Conservation (phyloP, 2,113 vertebrate genomes). For the Percina caprodes region DNA sequence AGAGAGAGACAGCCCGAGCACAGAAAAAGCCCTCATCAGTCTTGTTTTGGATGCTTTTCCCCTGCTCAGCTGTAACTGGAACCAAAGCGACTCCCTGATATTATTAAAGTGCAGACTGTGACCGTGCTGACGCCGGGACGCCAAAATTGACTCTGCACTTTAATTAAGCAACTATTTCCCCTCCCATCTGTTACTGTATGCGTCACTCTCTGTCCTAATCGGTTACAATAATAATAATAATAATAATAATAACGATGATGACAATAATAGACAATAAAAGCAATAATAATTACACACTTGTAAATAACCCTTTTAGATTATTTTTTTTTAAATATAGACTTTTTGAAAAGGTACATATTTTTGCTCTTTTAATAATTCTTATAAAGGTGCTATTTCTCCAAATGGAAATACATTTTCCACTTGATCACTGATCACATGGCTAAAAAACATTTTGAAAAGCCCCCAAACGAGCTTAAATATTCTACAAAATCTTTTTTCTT, state of each 20-base stretch:
- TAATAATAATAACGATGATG: not conserved
- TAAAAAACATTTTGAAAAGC: not conserved
- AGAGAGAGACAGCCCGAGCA: not conserved
- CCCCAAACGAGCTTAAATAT: conserved; percentile 5
- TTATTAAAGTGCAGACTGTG: conserved; percentile 76
- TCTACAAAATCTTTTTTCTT: conserved; percentile 22
- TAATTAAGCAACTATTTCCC: conserved; percentile 79
- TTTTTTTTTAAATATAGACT: not conserved
- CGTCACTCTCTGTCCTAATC: conserved; percentile 25
- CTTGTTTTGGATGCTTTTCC: conserved; percentile 57
- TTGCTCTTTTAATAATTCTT: not conserved
- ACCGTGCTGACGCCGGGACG: conserved; percentile 73
- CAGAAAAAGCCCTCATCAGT: conserved; percentile 59
- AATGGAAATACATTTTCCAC: not conserved
- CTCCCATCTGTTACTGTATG: conserved; percentile 79
- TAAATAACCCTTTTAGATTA: not conserved
- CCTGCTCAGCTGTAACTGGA: conserved; percentile 72
- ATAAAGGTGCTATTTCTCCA: not conserved
- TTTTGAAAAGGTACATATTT: not conserved
- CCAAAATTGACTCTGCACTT: conserved; percentile 75
- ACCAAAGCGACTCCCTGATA: conserved; percentile 77
- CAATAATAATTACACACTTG: not conserved
- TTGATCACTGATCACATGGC: not conserved
- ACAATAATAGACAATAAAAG: not conserved
- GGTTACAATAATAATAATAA: not conserved